Percentiles rank a stretch among this genome's conserved stretches.
Conservation (phyloP, 2,797 vertebrate genomes). For the Setipinna tenuifilis region DNA sequence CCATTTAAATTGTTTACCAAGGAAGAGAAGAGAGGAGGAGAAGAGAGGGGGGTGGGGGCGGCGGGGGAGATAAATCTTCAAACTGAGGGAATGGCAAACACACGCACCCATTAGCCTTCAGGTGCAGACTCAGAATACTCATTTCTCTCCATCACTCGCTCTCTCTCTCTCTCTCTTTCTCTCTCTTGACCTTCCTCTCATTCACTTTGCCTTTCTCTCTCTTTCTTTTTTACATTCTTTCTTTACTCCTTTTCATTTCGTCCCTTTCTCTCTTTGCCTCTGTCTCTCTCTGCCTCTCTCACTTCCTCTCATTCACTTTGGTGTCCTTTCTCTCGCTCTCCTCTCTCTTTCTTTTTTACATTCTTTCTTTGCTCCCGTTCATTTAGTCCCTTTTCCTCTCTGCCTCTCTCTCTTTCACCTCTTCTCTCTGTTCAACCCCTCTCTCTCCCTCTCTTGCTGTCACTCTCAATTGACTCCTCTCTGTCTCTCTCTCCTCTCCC, state of each 20-base stretch:
- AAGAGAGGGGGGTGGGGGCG: background rate
- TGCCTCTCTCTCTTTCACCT: background rate
- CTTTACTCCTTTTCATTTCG: too few species aligned
- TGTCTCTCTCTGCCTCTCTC: too few species aligned
- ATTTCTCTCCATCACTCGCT: background rate
- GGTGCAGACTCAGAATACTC: background rate
- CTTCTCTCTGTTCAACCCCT: too few species aligned
- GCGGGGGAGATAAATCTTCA: slow-evolving; percentile 51
- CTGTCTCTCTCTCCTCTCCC: background rate
- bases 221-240: background rate
- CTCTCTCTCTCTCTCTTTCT: background rate
- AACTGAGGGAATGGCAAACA: slow-evolving; percentile 16
- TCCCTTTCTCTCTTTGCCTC: too few species aligned
- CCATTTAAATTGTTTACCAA: slow-evolving; percentile 67
- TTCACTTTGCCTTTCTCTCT: background rate
- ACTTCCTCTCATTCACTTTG: background rate
- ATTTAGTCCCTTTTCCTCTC: background rate
- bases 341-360: background rate
- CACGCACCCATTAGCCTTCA: background rate
- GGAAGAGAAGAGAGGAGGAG: slow-evolving; percentile 12
- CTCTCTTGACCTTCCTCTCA: background rate
- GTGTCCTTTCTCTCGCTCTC: too few species aligned
- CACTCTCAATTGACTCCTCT: background rate
- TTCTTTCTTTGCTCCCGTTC: background rate
- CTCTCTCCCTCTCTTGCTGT: background rate